phyloP scores from a whole-genome alignment of 2,888 invertebrate species.

The Nephrotoma appendiculata region DNA sequence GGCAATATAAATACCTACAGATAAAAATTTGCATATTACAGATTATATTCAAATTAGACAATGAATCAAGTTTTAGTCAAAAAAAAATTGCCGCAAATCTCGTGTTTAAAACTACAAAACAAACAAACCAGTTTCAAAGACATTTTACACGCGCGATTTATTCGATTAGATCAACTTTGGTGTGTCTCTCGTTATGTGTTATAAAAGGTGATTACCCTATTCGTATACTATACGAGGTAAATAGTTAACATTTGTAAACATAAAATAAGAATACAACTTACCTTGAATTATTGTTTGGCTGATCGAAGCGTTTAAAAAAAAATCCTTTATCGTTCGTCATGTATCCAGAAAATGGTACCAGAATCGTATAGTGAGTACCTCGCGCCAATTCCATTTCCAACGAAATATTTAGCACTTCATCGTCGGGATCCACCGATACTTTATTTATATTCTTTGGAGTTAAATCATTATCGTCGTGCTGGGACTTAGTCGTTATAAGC shows the following conservation, averaged over 20 bases:
- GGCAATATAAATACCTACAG: too few relatives aligned
- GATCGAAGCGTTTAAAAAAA: constrained; percentile 6
- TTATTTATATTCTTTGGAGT: background rate
- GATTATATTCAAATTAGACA: background rate
- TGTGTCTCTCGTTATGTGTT: background rate
- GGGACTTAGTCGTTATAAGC: background rate
- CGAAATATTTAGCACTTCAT: constrained; percentile 7
- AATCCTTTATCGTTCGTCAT: constrained; percentile 9
- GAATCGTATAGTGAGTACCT: constrained; percentile 7
- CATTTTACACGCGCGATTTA: background rate
- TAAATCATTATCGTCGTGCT: background rate
- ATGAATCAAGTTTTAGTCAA: background rate
- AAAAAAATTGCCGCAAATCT: background rate
- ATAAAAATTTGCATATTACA: background rate
- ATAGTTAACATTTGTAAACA: background rate
- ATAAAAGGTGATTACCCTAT: background rate
- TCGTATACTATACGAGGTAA: background rate
- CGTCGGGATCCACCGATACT: constrained; percentile 4
- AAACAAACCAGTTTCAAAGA: background rate
- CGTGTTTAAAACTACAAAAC: background rate
- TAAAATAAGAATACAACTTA: background rate
- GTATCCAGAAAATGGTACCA: constrained; percentile 8
- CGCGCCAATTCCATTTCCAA: constrained; percentile 6
- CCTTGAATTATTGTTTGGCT: background rate
- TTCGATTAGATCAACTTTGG: background rate